Evolutionary conservation across 2,113 vertebrate species (phyloP), one percentile per base, ranked within the genome.

Genomic region (Orcinus orca): DNA sequence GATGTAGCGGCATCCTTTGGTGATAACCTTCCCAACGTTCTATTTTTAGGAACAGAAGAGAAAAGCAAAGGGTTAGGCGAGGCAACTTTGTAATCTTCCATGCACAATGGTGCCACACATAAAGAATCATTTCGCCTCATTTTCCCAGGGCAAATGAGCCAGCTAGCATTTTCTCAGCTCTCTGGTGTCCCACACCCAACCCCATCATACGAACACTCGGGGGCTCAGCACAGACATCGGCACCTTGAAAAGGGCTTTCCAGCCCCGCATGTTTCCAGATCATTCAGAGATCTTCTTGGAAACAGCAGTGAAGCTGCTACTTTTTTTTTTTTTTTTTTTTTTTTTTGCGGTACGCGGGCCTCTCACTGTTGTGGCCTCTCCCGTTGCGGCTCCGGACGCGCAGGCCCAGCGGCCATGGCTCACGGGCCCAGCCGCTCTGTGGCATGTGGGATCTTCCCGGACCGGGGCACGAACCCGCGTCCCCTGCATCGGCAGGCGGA

Each of bases 1-100:
- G 55, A 99, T 31, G 96, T 99, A 99, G 97, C 97, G 99, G 98
- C 99, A 99, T 20, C 99, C 99, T 98, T 99, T 99, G 55, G 98
- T 98, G 91, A 99, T 96, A 17, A 98, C 99, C 92, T 99, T 99
- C 70, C 99, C 98, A 0, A 99, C 98, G 2, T 99, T 99, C 99
- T 99, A 92, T 0, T 5, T 92, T 83, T 31, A 96, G 63, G 55
- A 60, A 80, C 8, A 36, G 18, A 90, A 84, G 63, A 83, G 82
- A 96, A 89, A 92, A 79, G 67, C n/a, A 82, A 63, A 83, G 47
- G 33, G 21, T 96, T 21, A 70, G 58, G 50, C 9, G 5, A n/a
- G 53, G 62, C 74, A 26, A 5, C 20, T 10, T 31, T 17, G 50
- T 33, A 20, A 53, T 55, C 50, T 44, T 44, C 38, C 47, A 1